Conservation (phyloP, 2,888 invertebrate genomes). For the Cremastobaeus sp. region DNA sequence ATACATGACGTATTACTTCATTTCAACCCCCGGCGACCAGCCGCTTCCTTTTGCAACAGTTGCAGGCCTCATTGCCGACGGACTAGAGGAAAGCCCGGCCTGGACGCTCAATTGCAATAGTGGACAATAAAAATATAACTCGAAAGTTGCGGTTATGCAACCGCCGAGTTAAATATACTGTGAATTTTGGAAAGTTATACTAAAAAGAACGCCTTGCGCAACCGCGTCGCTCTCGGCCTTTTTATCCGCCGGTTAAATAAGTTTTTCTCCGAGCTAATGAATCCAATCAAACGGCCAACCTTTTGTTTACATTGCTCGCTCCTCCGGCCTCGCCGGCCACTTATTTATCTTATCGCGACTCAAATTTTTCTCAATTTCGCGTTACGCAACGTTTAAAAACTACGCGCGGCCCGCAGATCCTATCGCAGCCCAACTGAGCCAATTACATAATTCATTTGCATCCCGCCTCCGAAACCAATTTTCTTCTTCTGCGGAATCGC, state of each 20-base stretch:
- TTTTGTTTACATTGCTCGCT: too few species aligned
- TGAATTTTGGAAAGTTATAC: slow-evolving; percentile 61
- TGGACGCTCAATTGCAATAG: slow-evolving; percentile 48
- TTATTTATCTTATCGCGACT: too few species aligned
- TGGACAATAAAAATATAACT: slow-evolving; percentile 51
- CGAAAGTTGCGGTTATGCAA: slow-evolving; percentile 56
- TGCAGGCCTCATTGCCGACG: neutral
- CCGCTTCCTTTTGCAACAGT: neutral
- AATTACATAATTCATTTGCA: too few species aligned
- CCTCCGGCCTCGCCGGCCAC: too few species aligned
- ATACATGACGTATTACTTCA: slow-evolving; percentile 2
- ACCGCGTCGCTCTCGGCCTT: slow-evolving; percentile 34
- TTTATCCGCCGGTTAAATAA: slow-evolving; percentile 45
- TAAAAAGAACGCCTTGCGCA: slow-evolving; percentile 48
- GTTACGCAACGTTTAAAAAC: too few species aligned
- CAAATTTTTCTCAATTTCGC: too few species aligned
- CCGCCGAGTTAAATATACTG: slow-evolving; percentile 45
- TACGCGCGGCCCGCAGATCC: too few species aligned
- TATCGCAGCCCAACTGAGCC: too few species aligned
- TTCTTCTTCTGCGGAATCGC: too few species aligned
- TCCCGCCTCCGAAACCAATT: too few species aligned
- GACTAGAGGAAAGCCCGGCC: slow-evolving; percentile 37
- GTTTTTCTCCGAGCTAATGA: slow-evolving; percentile 17
- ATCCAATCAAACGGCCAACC: slow-evolving; percentile 1
- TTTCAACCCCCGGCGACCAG: neutral